These are phyloP conservation scores for Copidosoma floridanum DNA, from an alignment of 1,140 invertebrate genomes.

Conservation along the genomic window DNA sequence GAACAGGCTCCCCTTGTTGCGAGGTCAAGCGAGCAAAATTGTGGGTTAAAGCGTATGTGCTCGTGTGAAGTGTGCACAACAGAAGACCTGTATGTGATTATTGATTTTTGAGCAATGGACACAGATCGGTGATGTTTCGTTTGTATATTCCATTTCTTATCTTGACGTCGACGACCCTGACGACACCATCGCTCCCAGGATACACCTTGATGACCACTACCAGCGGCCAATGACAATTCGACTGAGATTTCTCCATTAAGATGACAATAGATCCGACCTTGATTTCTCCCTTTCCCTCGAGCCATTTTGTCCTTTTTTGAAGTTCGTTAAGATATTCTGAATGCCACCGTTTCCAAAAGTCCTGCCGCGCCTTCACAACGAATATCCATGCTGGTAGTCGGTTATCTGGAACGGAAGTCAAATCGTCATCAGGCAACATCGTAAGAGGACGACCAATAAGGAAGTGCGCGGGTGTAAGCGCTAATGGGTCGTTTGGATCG, in stretches of 20 bases:
- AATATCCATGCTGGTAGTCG: not conserved
- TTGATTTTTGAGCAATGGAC: too few relatives aligned
- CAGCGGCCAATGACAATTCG: not conserved
- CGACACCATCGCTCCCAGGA: constrained; percentile 4
- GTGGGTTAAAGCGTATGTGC: too few relatives aligned
- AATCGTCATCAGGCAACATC: not conserved
- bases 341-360: not conserved
- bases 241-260: not conserved
- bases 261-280: not conserved
- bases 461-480: constrained; percentile 4
- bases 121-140: constrained; percentile 29
- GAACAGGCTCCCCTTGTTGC: too few relatives aligned
- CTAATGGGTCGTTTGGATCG: too few relatives aligned
- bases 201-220: not conserved
- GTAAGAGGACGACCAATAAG: not conserved
- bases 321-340: constrained; percentile 9
- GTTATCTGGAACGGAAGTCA: not conserved
- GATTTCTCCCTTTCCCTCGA: not conserved
- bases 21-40: too few relatives aligned
- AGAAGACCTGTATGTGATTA: too few relatives aligned
- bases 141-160: constrained; percentile 30
- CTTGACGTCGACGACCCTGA: constrained; percentile 28
- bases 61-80: too few relatives aligned
- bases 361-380: not conserved
- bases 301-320: constrained; percentile 2